Evolutionary conservation across 1,140 invertebrate genomes (phyloP).

Genomic region (Acromyrmex charruanus): DNA sequence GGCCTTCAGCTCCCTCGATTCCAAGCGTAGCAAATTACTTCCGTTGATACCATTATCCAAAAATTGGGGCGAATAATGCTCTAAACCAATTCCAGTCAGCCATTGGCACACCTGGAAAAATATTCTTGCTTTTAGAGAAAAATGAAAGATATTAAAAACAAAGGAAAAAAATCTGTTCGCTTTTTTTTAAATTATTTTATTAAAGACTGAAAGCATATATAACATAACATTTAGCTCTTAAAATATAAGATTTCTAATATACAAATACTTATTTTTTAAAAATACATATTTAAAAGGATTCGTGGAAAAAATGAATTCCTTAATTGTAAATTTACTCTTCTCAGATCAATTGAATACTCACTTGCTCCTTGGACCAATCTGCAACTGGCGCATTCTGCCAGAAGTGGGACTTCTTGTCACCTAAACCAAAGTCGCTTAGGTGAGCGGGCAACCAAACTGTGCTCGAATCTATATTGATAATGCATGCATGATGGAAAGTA

Average conservation of each 20-base stretch:
- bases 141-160: conserved; percentile 33
- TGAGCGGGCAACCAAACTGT: conserved; percentile 87
- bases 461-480: conserved; percentile 83
- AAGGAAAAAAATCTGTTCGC: neutral
- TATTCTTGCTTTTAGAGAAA: conserved; percentile 24
- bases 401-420: conserved; percentile 89
- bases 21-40: conserved; percentile 92
- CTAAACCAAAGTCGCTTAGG: conserved; percentile 83
- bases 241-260: neutral
- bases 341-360: conserved; percentile 80
- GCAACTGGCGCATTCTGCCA: conserved; percentile 91
- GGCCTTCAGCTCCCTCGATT: conserved; percentile 95
- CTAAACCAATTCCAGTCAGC: conserved; percentile 93
- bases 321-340: conserved; percentile 29
- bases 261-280: neutral
- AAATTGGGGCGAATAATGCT: conserved; percentile 94
- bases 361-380: conserved; percentile 96
- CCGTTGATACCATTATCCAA: conserved; percentile 95
- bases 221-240: conserved; percentile 6
- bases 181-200: conserved; percentile 5
- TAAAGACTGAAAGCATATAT: neutral
- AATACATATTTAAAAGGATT: neutral
- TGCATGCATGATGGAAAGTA: conserved; percentile 55
- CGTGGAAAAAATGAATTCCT: neutral
- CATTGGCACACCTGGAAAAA: conserved; percentile 93